These are phyloP conservation scores for Cantharis rufa DNA, from an alignment of 2,888 invertebrate genomes.

Conservation along the genomic window DNA sequence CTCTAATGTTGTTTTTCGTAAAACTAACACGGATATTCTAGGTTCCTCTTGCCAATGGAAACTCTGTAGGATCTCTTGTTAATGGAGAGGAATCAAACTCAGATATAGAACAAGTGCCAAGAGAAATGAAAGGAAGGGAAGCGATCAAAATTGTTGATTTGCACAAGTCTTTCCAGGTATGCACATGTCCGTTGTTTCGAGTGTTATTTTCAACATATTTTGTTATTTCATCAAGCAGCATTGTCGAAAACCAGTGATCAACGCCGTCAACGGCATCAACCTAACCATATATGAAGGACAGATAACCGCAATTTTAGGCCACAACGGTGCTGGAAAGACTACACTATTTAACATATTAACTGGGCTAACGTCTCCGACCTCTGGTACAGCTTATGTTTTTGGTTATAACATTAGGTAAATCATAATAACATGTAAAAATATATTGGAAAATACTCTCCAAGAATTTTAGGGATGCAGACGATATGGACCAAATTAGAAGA, in stretches of 20 bases:
- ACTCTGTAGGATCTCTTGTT: conserved; percentile 56
- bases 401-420: conserved; percentile 72
- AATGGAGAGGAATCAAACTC: conserved; percentile 59
- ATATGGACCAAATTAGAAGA: conserved; percentile 76
- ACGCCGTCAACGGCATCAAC: conserved; percentile 78
- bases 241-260: conserved; percentile 69
- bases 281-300: conserved; percentile 84
- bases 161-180: conserved; percentile 69
- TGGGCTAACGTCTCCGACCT: conserved; percentile 75
- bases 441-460: neutral
- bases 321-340: conserved; percentile 88
- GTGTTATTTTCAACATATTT: neutral
- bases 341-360: conserved; percentile 84
- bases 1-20: neutral
- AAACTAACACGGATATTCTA: conserved; percentile 11
- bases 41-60: conserved; percentile 51
- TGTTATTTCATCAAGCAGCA: conserved; percentile 49
- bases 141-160: conserved; percentile 76
- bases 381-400: conserved; percentile 75
- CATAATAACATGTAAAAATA: neutral
- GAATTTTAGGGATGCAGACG: conserved; percentile 65
- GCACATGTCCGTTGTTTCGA: neutral
- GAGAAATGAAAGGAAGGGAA: conserved; percentile 73
- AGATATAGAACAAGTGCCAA: conserved; percentile 75
- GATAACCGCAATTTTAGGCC: conserved; percentile 83